phyloP scores from a whole-genome alignment of 2,888 invertebrate genomes.

The Melanophora roralis region DNA sequence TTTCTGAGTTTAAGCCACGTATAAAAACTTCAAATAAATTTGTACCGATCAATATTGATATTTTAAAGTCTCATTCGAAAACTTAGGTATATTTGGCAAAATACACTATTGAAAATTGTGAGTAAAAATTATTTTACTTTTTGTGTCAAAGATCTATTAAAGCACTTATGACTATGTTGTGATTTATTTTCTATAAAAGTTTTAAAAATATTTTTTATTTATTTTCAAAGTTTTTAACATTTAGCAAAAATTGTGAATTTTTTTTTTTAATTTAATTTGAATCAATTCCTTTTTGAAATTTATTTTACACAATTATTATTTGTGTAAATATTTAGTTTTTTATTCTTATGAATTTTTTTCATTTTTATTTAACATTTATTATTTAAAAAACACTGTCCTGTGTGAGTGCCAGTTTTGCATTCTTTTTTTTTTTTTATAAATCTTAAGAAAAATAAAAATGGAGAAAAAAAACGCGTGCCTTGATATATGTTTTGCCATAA shows the following conservation, averaged over 20 bases:
- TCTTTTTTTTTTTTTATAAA: too few species aligned
- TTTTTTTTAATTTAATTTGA: slow-evolving; percentile 36
- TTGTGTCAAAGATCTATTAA: slow-evolving; percentile 39
- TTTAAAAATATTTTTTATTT: not conserved
- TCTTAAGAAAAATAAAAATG: slow-evolving; percentile 2
- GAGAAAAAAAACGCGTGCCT: slow-evolving; percentile 46
- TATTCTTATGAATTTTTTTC: slow-evolving; percentile 58
- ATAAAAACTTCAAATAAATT: too few species aligned
- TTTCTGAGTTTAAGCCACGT: too few species aligned
- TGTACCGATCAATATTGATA: too few species aligned
- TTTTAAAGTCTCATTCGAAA: too few species aligned
- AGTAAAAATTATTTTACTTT: not conserved
- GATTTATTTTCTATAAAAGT: not conserved
- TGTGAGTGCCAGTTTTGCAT: too few species aligned
- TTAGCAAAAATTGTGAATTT: slow-evolving; percentile 42
- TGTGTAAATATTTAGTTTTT: slow-evolving; percentile 42
- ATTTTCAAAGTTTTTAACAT: slow-evolving; percentile 25
- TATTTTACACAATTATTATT: slow-evolving; percentile 45
- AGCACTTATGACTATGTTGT: slow-evolving; percentile 38
- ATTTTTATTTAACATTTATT: too few species aligned
- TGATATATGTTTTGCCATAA: too few species aligned
- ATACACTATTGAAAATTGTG: slow-evolving; percentile 22
- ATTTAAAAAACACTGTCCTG: too few species aligned
- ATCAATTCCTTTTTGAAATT: slow-evolving; percentile 58
- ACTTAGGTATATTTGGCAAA: not conserved